These are phyloP conservation scores for Stomatorhinus walkeri DNA, from an alignment of 2,797 vertebrate species.

Conservation along the genomic window DNA sequence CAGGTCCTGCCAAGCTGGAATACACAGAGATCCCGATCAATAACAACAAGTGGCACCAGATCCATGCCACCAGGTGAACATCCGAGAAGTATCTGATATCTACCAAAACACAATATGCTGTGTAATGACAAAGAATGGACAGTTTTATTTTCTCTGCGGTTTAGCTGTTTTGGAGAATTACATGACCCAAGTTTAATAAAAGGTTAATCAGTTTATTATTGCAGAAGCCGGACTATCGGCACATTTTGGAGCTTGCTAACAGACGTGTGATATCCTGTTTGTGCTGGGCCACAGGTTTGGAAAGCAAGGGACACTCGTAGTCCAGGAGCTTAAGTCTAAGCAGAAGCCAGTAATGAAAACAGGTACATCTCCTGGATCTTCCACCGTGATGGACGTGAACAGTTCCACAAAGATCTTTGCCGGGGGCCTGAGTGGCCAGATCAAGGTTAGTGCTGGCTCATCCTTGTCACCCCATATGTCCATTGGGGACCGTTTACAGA, in stretches of 20 bases:
- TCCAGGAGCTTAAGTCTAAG: slow-evolving; percentile 69
- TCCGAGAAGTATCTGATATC: background rate
- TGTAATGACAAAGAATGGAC: background rate
- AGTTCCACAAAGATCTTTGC: slow-evolving; percentile 73
- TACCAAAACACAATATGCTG: background rate
- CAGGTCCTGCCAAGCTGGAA: slow-evolving; percentile 68
- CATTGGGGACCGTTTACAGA: background rate
- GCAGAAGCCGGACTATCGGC: background rate
- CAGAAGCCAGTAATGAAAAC: slow-evolving; percentile 48
- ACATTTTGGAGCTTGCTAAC: background rate
- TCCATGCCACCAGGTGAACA: slow-evolving; percentile 73
- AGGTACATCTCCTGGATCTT: slow-evolving; percentile 60
- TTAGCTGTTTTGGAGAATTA: background rate
- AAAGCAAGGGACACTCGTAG: slow-evolving; percentile 61
- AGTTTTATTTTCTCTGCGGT: background rate
- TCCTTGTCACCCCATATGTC: background rate
- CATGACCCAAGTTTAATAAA: background rate
- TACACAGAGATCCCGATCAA: slow-evolving; percentile 69
- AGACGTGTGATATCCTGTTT: background rate
- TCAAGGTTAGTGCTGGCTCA: slow-evolving; percentile 63
- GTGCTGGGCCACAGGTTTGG: slow-evolving; percentile 66
- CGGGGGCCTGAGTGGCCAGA: slow-evolving; percentile 72
- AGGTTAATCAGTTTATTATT: background rate
- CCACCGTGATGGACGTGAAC: slow-evolving; percentile 71
- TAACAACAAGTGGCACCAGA: slow-evolving; percentile 80